A percentile compares a stretch with the other conserved stretches of the same genome.
These are phyloP conservation scores for Patella depressa DNA, from an alignment of 2,888 invertebrate genomes.

Conservation along the genomic window DNA sequence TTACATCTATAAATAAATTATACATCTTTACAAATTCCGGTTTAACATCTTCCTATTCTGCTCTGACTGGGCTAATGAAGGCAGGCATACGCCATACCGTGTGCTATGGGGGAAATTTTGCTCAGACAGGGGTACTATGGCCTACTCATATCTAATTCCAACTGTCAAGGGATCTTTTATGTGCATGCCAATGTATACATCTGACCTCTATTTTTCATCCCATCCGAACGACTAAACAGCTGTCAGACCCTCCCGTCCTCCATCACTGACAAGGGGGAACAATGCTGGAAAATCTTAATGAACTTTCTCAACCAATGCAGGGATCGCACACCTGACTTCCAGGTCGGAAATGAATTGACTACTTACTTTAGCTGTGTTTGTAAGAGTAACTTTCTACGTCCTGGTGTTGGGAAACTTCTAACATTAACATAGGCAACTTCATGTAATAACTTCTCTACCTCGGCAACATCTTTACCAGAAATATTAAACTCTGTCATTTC, in stretches of 20 bases:
- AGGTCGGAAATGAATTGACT: neutral
- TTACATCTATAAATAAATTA: conserved; percentile 50
- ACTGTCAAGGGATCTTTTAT: neutral
- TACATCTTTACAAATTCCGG: neutral
- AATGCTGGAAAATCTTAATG: neutral
- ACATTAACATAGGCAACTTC: conserved; percentile 89
- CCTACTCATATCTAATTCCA: no score
- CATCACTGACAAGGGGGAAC: conserved; percentile 6
- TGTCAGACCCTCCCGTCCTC: neutral
- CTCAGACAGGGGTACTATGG: no score
- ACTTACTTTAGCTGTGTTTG: conserved; percentile 73
- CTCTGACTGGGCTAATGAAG: neutral
- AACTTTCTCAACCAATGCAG: neutral
- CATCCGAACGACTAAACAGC: neutral
- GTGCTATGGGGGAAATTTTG: no score
- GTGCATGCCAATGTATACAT: neutral
- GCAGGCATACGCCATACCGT: no score
- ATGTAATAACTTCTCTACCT: conserved; percentile 82
- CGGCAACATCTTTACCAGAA: conserved; percentile 90
- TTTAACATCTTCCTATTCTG: neutral
- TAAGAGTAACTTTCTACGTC: conserved; percentile 83
- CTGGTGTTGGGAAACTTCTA: conserved; percentile 93
- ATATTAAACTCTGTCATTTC: conserved; percentile 88
- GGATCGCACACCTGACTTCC: no score
- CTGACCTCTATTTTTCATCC: neutral